Evolutionary conservation across 2,888 invertebrate genomes (phyloP).

Genomic region (Notodonta ziczac): DNA sequence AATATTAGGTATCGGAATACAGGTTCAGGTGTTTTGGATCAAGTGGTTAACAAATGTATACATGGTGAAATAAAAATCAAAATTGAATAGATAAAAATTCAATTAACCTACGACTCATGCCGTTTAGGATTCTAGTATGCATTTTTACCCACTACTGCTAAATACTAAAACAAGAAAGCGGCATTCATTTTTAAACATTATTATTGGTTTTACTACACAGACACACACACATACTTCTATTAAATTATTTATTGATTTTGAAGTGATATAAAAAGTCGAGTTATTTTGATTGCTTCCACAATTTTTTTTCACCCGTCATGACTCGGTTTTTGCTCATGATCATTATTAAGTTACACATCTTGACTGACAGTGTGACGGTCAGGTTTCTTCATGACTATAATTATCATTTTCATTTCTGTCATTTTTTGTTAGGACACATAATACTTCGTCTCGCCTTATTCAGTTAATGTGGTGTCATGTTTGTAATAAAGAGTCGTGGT

Average conservation of each 20-base stretch:
- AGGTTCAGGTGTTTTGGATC: background rate
- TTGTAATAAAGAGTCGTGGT: conserved; percentile 21
- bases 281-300: conserved; percentile 40
- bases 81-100: too few relatives aligned
- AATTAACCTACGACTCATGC: too few relatives aligned
- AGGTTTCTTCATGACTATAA: conserved; percentile 39
- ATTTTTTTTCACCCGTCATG: conserved; percentile 28
- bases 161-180: background rate
- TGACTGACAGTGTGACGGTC: conserved; percentile 45
- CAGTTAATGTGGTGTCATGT: conserved; percentile 28
- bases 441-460: conserved; percentile 33
- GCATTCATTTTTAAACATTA: background rate
- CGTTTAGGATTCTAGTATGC: too few relatives aligned
- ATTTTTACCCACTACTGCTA: background rate
- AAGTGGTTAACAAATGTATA: too few relatives aligned
- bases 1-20: background rate
- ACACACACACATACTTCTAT: conserved; percentile 8
- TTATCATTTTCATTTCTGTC: conserved; percentile 42
- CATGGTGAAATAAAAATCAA: too few relatives aligned
- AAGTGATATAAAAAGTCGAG: conserved; percentile 30
- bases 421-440: conserved; percentile 40
- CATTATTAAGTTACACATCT: conserved; percentile 49
- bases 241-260: conserved; percentile 24
- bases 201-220: background rate
- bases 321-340: conserved; percentile 35